Evolutionary conservation across 2,888 invertebrate genomes (phyloP).

Genomic region (Melinopterus prodromus): DNA sequence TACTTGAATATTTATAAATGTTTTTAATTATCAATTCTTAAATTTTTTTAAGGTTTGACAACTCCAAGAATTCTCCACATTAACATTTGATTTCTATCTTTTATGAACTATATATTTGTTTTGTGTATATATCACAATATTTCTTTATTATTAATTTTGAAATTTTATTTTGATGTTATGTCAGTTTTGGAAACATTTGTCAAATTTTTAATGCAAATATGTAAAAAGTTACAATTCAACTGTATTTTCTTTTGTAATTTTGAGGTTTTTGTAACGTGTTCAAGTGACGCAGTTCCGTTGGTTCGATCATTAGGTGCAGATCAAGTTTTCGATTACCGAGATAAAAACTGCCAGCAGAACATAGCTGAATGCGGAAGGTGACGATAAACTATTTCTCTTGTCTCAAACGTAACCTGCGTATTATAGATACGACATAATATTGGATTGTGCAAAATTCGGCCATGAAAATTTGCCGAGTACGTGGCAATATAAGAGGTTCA

Average conservation of each 20-base stretch:
- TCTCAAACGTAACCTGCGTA: slow-evolving; percentile 8
- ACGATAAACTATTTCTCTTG: slow-evolving; percentile 36
- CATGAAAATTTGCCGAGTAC: slow-evolving; percentile 63
- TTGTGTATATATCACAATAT: background rate
- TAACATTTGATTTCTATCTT: background rate
- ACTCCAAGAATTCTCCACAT: background rate
- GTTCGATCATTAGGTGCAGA: slow-evolving; percentile 75
- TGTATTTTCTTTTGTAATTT: slow-evolving; percentile 30
- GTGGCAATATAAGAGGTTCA: slow-evolving; percentile 74
- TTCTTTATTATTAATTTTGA: no score
- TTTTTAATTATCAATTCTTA: no score
- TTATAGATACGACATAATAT: slow-evolving; percentile 78
- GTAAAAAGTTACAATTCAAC: background rate
- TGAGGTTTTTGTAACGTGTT: slow-evolving; percentile 77
- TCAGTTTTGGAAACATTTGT: background rate
- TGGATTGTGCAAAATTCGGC: slow-evolving; percentile 85
- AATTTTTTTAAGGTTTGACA: no score
- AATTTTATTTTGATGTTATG: no score
- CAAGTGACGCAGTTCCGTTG: slow-evolving; percentile 71
- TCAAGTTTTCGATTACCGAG: slow-evolving; percentile 78
- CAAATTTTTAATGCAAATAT: background rate
- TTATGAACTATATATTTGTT: background rate
- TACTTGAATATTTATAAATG: no score
- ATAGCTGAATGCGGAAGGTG: slow-evolving; percentile 73
- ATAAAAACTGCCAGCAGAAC: slow-evolving; percentile 65